phyloP scores from a whole-genome alignment of 1,140 invertebrate genomes.

The Drosophila mojavensis region DNA sequence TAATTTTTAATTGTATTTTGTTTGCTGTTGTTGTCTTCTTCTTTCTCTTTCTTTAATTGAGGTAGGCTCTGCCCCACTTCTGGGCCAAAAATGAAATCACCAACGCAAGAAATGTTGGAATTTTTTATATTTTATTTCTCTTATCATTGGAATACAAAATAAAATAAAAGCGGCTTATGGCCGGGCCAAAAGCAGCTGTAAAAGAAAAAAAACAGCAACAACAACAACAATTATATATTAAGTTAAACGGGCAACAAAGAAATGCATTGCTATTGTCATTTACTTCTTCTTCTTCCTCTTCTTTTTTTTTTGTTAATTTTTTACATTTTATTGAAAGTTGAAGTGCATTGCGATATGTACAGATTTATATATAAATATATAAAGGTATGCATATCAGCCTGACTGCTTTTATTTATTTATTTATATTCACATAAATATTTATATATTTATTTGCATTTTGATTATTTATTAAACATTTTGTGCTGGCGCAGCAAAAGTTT shows the following conservation, averaged over 20 bases:
- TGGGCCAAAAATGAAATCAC: slow-evolving; percentile 40
- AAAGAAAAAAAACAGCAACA: neutral
- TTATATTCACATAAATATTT: too few species aligned
- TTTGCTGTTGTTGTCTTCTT: neutral
- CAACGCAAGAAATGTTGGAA: slow-evolving; percentile 4
- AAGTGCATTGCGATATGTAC: neutral
- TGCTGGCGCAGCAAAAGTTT: slow-evolving; percentile 5
- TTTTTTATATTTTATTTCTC: neutral
- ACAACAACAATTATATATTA: neutral
- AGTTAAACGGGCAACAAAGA: slow-evolving; percentile 9
- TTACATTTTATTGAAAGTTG: neutral
- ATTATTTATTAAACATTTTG: slow-evolving; percentile 1
- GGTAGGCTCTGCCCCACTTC: slow-evolving; percentile 59
- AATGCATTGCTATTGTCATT: neutral
- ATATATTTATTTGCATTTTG: too few species aligned
- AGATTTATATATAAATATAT: neutral
- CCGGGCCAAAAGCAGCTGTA: neutral
- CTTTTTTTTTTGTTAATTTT: neutral
- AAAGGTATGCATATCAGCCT: neutral
- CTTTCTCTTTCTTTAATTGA: slow-evolving; percentile 54
- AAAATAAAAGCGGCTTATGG: slow-evolving; percentile 23
- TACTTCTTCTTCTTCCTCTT: neutral
- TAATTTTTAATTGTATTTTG: neutral
- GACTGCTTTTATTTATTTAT: too few species aligned
- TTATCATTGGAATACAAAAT: slow-evolving; percentile 15